Percentiles rank a stretch among this genome's conserved stretches.
These are phyloP conservation scores for Dorcus hopei DNA, from an alignment of 2,888 invertebrate species.

Conservation along the genomic window DNA sequence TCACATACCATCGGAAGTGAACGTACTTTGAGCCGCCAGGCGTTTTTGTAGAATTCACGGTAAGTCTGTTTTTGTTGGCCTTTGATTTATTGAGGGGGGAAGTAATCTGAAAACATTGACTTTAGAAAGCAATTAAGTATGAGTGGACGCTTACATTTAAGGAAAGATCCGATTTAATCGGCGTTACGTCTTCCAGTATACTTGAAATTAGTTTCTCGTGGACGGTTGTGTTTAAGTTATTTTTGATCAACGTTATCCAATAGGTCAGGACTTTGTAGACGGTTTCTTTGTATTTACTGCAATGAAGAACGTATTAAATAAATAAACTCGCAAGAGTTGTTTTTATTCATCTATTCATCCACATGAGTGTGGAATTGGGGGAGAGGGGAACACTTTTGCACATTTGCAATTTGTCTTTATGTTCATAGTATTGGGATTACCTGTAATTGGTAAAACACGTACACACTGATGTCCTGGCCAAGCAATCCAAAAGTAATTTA, in stretches of 20 bases:
- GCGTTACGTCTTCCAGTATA: conserved; percentile 20
- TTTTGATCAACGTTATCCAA: conserved; percentile 19
- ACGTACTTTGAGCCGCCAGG: too few species aligned
- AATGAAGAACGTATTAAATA: neutral
- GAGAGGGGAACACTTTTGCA: too few species aligned
- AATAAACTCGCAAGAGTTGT: too few species aligned
- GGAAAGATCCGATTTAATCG: conserved; percentile 14
- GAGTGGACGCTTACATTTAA: conserved; percentile 16
- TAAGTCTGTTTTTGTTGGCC: neutral
- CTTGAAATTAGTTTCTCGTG: conserved; percentile 20
- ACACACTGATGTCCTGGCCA: conserved; percentile 17
- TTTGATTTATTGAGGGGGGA: neutral
- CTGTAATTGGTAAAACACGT: conserved; percentile 10
- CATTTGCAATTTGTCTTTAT: neutral
- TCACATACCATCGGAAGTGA: too few species aligned
- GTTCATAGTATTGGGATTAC: neutral
- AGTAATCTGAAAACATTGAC: neutral
- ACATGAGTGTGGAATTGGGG: too few species aligned
- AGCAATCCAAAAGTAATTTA: conserved; percentile 24
- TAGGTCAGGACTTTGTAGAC: conserved; percentile 18
- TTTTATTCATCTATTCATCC: too few species aligned
- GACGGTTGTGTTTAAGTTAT: conserved; percentile 14
- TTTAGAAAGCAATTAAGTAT: neutral
- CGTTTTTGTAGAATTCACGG: neutral
- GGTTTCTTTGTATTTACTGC: conserved; percentile 21